Conservation (phyloP, 2,888 invertebrate species). For the Germaria angustata region DNA sequence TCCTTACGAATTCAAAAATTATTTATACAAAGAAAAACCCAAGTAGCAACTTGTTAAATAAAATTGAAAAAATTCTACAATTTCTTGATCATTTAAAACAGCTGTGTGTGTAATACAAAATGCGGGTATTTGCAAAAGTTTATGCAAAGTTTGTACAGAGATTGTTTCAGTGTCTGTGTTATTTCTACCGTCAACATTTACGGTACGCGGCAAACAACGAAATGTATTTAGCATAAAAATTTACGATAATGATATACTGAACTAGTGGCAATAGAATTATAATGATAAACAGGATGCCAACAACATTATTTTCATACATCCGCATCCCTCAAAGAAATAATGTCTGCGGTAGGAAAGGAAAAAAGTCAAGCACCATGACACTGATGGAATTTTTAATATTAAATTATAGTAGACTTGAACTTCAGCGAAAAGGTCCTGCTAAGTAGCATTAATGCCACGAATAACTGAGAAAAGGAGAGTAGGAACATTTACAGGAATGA, state of each 20-base stretch:
- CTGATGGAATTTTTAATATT: slow-evolving; percentile 17
- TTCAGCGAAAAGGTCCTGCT: neutral
- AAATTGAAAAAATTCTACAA: neutral
- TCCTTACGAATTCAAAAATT: neutral
- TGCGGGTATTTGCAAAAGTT: neutral
- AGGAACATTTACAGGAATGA: neutral
- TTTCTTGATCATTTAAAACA: slow-evolving; percentile 27
- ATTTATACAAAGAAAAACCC: neutral
- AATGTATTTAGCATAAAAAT: slow-evolving; percentile 78
- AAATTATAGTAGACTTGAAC: neutral
- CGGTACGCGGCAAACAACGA: slow-evolving; percentile 67
- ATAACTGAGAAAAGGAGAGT: neutral
- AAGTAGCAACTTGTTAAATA: neutral
- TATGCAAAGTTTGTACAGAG: slow-evolving; percentile 10
- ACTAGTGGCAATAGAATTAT: slow-evolving; percentile 26
- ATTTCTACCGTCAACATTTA: slow-evolving; percentile 45
- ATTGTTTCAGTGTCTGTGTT: slow-evolving; percentile 15
- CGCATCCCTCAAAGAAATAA: neutral
- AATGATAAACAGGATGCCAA: neutral
- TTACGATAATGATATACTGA: slow-evolving; percentile 75
- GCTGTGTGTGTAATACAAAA: slow-evolving; percentile 6
- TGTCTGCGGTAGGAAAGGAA: neutral
- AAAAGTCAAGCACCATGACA: neutral
- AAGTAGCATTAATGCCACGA: neutral
- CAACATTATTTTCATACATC: neutral